These are phyloP conservation scores for Malurus leucopterus DNA, from an alignment of 2,797 vertebrate species.

Conservation along the genomic window DNA sequence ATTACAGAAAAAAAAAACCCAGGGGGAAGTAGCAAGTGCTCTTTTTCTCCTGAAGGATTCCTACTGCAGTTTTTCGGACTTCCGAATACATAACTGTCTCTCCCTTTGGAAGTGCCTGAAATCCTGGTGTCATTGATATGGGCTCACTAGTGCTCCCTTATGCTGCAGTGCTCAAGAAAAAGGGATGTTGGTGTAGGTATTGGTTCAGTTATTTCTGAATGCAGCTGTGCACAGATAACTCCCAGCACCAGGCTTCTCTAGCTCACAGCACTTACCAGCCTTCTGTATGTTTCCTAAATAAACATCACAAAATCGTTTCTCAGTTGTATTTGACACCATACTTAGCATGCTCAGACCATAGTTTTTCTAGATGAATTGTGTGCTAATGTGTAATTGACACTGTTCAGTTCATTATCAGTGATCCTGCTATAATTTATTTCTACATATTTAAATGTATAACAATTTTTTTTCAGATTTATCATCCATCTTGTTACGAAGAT, in stretches of 20 bases:
- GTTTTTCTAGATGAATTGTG: not conserved
- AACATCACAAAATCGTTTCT: not conserved
- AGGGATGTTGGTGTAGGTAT: not conserved
- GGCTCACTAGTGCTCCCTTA: not conserved
- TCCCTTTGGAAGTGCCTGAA: not conserved
- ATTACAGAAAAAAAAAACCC: not conserved
- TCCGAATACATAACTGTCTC: not conserved
- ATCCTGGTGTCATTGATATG: not conserved
- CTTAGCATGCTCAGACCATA: not conserved
- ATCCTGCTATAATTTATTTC: not conserved
- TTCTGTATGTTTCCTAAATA: not conserved
- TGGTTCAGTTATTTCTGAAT: not conserved
- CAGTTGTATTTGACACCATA: not conserved
- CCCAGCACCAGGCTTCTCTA: not conserved
- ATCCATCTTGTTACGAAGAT: constrained; percentile 96
- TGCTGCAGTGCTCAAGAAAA: not conserved
- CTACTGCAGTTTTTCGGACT: not conserved
- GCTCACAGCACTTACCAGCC: not conserved
- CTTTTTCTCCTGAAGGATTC: not conserved
- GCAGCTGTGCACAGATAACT: not conserved
- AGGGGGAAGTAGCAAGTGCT: not conserved
- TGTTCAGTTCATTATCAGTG: not conserved
- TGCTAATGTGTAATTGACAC: not conserved
- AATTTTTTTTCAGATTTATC: constrained; percentile 85
- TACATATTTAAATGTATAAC: not conserved